Evolutionary conservation across 1,140 invertebrate genomes (phyloP).

Genomic region (Pseudachorutes palmiensis): DNA sequence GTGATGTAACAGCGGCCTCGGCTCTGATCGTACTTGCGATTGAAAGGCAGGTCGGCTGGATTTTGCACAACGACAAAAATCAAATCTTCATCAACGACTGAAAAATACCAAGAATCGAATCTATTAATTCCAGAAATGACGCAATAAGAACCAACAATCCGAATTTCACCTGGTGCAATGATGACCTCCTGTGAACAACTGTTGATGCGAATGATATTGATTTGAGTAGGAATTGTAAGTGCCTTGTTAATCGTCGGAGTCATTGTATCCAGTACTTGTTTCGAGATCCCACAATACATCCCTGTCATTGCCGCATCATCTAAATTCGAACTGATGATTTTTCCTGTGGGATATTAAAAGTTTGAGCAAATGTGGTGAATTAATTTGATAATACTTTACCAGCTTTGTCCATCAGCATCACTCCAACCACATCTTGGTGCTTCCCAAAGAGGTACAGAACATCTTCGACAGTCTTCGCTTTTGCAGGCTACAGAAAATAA

Average conservation of each 20-base stretch:
- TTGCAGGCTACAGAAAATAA: background rate
- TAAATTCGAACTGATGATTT: background rate
- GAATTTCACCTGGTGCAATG: background rate
- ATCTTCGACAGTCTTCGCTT: background rate
- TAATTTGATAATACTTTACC: background rate
- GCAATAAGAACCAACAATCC: background rate
- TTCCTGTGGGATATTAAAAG: background rate
- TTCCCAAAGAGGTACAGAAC: conserved; percentile 5
- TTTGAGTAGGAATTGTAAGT: background rate
- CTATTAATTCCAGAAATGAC: background rate
- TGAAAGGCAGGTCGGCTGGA: background rate
- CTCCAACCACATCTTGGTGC: background rate
- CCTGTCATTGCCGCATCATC: background rate
- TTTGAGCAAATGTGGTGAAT: too few species aligned
- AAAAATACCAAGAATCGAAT: background rate
- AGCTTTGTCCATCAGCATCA: background rate
- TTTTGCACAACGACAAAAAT: background rate
- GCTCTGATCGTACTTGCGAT: background rate
- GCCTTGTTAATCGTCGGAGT: background rate
- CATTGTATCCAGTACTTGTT: background rate
- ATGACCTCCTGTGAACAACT: background rate
- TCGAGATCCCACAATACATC: background rate
- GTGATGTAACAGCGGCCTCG: background rate
- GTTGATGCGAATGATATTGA: conserved; percentile 2
- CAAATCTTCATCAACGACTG: background rate